These are phyloP conservation scores for Corythucha ciliata DNA, from an alignment of 2,888 invertebrate species.

Conservation along the genomic window DNA sequence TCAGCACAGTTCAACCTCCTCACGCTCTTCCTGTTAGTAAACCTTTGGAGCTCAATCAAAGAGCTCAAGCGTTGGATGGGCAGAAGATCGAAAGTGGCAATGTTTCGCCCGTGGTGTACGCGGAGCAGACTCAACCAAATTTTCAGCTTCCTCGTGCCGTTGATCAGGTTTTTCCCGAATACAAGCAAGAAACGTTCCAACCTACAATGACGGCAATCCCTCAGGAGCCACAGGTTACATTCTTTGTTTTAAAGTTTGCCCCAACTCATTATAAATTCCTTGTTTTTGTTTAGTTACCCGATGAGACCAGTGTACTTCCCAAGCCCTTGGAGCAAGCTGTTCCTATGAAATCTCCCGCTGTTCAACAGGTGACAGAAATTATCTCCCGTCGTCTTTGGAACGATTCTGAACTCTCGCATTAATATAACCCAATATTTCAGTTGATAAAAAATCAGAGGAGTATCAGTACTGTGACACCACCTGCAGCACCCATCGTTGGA, in stretches of 20 bases:
- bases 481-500: conserved; percentile 6
- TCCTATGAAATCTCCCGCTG: conserved; percentile 13
- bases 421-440: conserved; percentile 22
- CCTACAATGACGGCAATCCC: neutral
- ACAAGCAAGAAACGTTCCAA: neutral
- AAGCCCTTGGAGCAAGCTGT: neutral
- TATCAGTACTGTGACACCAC: conserved; percentile 33
- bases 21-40: conserved; percentile 17
- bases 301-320: neutral
- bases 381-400: neutral
- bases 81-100: neutral
- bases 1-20: conserved; percentile 14
- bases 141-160: too few relatives aligned
- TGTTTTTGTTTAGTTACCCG: neutral
- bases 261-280: neutral
- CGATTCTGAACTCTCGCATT: neutral
- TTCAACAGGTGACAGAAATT: conserved; percentile 9
- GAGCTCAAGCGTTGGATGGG: neutral
- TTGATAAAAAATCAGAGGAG: conserved; percentile 28
- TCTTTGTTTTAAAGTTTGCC: neutral
- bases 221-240: neutral
- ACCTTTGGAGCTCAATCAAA: too few relatives aligned
- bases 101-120: neutral
- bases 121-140: too few relatives aligned
- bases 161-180: too few relatives aligned